Base-by-base conservation (phyloP, 2,888 invertebrate genomes). In the Camptogramma bilineatum region DNA sequence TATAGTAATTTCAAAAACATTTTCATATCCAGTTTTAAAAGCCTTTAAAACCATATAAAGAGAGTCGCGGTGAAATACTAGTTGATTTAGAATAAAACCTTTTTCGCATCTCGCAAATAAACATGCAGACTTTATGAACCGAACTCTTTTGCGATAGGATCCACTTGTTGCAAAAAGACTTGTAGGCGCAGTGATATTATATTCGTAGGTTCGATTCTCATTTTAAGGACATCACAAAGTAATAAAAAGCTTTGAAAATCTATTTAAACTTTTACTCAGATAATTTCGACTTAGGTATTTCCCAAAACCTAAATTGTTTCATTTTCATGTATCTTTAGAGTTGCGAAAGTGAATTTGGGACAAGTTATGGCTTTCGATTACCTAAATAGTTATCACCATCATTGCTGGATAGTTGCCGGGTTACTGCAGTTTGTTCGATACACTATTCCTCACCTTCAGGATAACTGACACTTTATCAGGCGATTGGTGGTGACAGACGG, bases 341-440 rank as follows among this genome's bases (percentile, higher is more conserved):
- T n/a, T n/a, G n/a, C n/a, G n/a, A n/a, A n/a, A 24, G 24, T 24
- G 24, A 24, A 24, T 24, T 24, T n/a, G n/a, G n/a, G n/a, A n/a
- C n/a, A n/a, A n/a, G 24, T 24, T 24, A 2, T 24, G 24, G 2
- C 4, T 24, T 4, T 4, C 24, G 2, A 24, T 24, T 24, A 24
- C 24, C 24, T 24, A 24, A 24, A 24, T 28, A 39, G 58, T 56
- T 64, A 59, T 4, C 39, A 58, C 17, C 34, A 21, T 19, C 50
- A 39, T 39, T 13, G 13, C 50, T 7, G 17, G 52, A 44, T 56
- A 66, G 72, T 73, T 73, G 72, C 72, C 31, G 57, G 28, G 72
- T 59, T 17, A 71, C 64, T 28, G 39, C 39, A 51, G 71, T 71
- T 71, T 69, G 55, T 50, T 72, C 72, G 46, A 72, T 72, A 66